These are phyloP conservation scores for Bombus huntii DNA, from an alignment of 1,140 invertebrate species.

Conservation along the genomic window DNA sequence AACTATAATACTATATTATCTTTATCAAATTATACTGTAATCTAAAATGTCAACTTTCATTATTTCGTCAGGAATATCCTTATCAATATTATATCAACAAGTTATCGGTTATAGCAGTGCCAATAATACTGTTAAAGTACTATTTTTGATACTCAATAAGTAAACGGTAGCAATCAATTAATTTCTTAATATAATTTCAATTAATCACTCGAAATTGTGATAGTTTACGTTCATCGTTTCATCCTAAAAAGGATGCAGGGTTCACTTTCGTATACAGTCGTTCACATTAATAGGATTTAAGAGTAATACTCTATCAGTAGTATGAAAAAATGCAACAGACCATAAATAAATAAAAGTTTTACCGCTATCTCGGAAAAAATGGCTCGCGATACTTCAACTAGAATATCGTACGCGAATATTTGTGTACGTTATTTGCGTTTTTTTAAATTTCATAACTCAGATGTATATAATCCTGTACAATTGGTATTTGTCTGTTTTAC, in stretches of 20 bases:
- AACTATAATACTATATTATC: too few species aligned
- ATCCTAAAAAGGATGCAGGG: fast-evolving
- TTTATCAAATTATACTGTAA: too few species aligned
- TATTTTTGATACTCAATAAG: too few species aligned
- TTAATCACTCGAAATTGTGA: too few species aligned
- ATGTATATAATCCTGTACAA: not conserved
- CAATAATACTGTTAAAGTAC: too few species aligned
- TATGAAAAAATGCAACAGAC: not conserved
- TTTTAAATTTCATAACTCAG: not conserved
- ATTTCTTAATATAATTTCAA: too few species aligned
- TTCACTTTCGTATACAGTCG: not conserved
- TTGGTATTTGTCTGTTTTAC: not conserved
- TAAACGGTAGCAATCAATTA: too few species aligned
- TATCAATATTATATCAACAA: too few species aligned
- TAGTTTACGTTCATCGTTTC: not conserved
- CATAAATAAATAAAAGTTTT: not conserved
- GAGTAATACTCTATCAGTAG: not conserved
- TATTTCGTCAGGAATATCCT: too few species aligned
- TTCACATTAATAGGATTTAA: not conserved
- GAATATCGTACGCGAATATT: not conserved
- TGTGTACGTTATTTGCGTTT: not conserved
- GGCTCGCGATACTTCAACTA: not conserved
- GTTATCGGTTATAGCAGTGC: too few species aligned
- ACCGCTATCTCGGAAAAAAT: not conserved
- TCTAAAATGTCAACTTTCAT: too few species aligned